These are phyloP conservation scores for Heliconius melpomene DNA, from an alignment of 1,140 invertebrate genomes.

Conservation along the genomic window DNA sequence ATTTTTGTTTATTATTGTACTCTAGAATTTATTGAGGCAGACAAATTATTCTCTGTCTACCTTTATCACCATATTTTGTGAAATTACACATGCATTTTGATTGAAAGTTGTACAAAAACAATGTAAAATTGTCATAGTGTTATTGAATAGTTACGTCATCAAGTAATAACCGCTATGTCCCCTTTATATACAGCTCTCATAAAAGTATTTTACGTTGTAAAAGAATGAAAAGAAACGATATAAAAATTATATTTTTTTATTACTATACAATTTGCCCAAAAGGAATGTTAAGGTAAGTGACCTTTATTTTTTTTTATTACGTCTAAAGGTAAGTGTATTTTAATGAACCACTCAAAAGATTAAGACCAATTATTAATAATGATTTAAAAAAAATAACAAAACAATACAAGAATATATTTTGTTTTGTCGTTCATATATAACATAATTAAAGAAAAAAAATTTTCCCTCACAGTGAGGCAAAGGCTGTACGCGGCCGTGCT, in stretches of 20 bases:
- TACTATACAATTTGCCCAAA: background rate
- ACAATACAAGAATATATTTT: background rate
- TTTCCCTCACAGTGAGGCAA: constrained; percentile 45
- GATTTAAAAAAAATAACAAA: constrained; percentile 11
- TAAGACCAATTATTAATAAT: background rate
- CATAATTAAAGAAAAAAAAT: background rate
- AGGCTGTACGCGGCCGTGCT: constrained; percentile 36
- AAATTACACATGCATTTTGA: background rate
- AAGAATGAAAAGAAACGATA: constrained; percentile 4
- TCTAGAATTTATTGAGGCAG: too few relatives aligned
- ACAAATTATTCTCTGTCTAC: too few relatives aligned
- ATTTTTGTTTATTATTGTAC: too few relatives aligned
- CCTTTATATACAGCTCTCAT: background rate
- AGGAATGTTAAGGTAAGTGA: constrained; percentile 18
- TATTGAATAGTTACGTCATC: background rate
- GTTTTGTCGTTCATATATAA: too few relatives aligned
- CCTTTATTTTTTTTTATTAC: background rate
- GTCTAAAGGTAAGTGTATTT: constrained; percentile 19
- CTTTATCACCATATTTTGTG: too few relatives aligned
- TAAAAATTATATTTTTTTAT: background rate
- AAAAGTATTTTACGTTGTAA: constrained; percentile 4
- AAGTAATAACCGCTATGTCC: background rate
- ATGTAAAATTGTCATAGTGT: constrained; percentile 2
- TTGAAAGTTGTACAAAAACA: background rate
- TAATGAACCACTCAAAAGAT: constrained; percentile 31